These are phyloP conservation scores for Mycetomoellerius zeteki DNA, from an alignment of 1,140 invertebrate genomes.

Conservation along the genomic window DNA sequence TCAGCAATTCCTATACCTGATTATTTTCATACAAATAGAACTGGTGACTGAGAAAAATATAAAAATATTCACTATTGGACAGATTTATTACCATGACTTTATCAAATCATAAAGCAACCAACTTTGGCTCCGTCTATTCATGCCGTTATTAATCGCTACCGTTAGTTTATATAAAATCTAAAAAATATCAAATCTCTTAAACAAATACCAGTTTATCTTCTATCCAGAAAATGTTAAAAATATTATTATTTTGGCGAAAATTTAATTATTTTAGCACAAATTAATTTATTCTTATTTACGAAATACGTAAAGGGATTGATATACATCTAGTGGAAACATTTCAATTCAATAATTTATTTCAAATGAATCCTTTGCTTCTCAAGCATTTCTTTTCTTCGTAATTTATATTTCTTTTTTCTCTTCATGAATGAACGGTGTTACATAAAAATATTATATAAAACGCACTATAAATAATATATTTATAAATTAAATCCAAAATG, in stretches of 20 bases:
- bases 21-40: not conserved
- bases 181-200: too few species aligned
- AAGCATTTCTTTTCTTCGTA: not conserved
- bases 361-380: not conserved
- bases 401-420: not conserved
- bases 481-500: not conserved
- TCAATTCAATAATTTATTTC: not conserved
- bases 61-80: not conserved
- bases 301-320: not conserved
- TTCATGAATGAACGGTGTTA: not conserved
- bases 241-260: not conserved
- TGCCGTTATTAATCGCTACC: not conserved
- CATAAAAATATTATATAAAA: not conserved
- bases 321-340: not conserved
- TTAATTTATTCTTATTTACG: not conserved
- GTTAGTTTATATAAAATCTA: not conserved
- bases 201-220: not conserved
- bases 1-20: constrained; percentile 25
- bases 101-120: not conserved
- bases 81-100: not conserved
- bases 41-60: too few species aligned
- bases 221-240: not conserved
- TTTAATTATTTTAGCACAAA: not conserved
- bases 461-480: not conserved
- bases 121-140: not conserved